phyloP scores from a whole-genome alignment of 53 echinoderm and acorn worm species.

The Crossaster papposus region DNA sequence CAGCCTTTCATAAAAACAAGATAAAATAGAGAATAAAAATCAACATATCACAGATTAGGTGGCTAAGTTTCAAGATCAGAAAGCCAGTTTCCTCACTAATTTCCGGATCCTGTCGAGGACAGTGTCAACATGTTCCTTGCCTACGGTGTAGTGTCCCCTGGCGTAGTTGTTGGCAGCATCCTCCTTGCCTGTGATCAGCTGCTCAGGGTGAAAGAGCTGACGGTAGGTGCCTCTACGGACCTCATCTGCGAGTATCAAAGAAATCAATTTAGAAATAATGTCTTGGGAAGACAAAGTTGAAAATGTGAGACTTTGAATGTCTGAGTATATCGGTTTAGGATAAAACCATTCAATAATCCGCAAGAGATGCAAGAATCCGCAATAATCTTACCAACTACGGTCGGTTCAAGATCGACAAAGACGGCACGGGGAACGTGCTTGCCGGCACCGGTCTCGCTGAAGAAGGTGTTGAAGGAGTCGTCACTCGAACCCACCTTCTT shows the following conservation, averaged over 20 bases:
- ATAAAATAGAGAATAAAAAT: background rate
- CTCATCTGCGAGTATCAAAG: conserved; percentile 18
- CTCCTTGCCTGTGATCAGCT: conserved; percentile 70
- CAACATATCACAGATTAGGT: background rate
- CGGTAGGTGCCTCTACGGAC: conserved; percentile 35
- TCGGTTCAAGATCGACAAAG: conserved; percentile 67
- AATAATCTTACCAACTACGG: conserved; percentile 42
- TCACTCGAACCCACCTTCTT: conserved; percentile 42
- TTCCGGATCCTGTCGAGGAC: background rate
- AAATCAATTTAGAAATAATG: background rate
- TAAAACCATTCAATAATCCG: background rate
- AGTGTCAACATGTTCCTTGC: conserved; percentile 45
- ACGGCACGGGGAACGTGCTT: conserved; percentile 54
- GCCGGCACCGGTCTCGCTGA: conserved; percentile 65
- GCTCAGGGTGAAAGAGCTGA: conserved; percentile 69
- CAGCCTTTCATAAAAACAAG: conserved; percentile 47
- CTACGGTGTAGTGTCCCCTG: conserved; percentile 73
- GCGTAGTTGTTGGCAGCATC: conserved; percentile 83
- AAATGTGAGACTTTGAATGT: background rate
- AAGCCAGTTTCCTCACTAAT: background rate
- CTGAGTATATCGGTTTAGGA: background rate
- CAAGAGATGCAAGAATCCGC: background rate
- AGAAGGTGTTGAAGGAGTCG: conserved; percentile 64
- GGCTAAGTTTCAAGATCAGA: background rate
- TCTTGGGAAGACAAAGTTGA: background rate